Percentiles rank a stretch among this genome's conserved stretches.
Evolutionary conservation across 2,797 vertebrate species (phyloP).

Genomic region (Anabacerthia variegaticeps): DNA sequence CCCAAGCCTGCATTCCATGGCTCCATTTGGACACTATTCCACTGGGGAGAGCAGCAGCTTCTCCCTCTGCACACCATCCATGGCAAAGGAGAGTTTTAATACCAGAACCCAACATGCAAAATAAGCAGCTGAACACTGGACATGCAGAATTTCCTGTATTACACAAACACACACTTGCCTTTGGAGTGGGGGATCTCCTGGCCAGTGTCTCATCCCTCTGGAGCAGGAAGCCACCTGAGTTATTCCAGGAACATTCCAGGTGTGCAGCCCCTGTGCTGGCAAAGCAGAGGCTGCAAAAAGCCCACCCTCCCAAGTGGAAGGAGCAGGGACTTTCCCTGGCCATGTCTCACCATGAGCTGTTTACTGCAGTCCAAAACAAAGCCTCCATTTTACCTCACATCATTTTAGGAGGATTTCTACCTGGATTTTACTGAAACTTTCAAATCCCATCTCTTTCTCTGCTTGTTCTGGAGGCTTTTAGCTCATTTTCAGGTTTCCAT

Average conservation of each 20-base stretch:
- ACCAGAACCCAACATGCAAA: background rate
- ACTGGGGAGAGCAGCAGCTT: background rate
- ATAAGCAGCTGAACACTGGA: background rate
- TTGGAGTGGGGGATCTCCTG: rapidly evolving
- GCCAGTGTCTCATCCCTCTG: background rate
- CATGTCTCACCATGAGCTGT: background rate
- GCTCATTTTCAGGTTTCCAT: rapidly evolving
- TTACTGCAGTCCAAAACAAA: background rate
- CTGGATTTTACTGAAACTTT: background rate
- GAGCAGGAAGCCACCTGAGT: background rate
- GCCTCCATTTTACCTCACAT: background rate
- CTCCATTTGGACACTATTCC: background rate
- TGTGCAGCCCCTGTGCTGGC: background rate
- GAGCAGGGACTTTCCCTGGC: background rate
- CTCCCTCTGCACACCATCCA: background rate
- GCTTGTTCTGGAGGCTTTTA: background rate
- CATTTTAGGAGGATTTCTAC: background rate
- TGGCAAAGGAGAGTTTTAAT: background rate
- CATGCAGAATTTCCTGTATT: background rate
- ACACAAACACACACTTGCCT: background rate
- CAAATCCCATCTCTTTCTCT: background rate
- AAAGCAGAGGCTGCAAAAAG: background rate
- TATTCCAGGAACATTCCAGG: background rate
- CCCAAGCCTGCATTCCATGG: background rate
- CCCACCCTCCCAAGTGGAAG: rapidly evolving